Percentiles rank a stretch among this genome's conserved stretches.
Conservation (phyloP, 2,797 vertebrate species). For the Pampus argenteus region DNA sequence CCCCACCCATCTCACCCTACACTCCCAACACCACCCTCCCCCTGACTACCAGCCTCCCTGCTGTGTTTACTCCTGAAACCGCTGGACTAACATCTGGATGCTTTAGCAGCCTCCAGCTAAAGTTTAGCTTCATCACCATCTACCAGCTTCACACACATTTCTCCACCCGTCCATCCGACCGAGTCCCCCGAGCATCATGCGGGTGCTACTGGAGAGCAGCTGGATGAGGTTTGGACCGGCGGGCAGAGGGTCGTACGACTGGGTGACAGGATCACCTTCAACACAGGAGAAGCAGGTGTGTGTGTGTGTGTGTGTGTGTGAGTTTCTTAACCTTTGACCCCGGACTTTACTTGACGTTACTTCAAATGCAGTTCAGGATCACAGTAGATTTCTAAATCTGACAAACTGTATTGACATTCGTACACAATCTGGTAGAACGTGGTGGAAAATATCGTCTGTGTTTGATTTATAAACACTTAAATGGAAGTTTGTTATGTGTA, state of each 20-base stretch:
- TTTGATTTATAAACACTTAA: too few relatives aligned
- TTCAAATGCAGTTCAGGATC: too few relatives aligned
- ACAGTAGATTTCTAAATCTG: not conserved
- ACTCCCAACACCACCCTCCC: conserved; percentile 1
- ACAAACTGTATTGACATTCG: too few relatives aligned
- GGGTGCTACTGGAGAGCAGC: conserved; percentile 88
- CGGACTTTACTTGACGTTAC: too few relatives aligned
- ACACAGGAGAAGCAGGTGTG: conserved; percentile 89
- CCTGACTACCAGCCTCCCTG: not conserved
- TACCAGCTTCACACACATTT: not conserved
- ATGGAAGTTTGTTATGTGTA: too few relatives aligned
- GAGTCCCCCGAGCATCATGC: conserved; percentile 79
- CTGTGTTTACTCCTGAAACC: conserved; percentile 38
- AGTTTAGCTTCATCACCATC: conserved; percentile 1
- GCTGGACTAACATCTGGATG: conserved; percentile 27
- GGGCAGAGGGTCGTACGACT: conserved; percentile 89
- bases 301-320: too few relatives aligned
- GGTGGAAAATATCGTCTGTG: too few relatives aligned
- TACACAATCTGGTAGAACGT: too few relatives aligned
- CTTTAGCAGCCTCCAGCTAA: too few relatives aligned
- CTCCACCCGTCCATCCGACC: not conserved
- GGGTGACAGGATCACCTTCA: conserved; percentile 86
- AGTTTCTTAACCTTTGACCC: too few relatives aligned
- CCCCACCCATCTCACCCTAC: not conserved
- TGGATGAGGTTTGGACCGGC: conserved; percentile 92